phyloP scores from a whole-genome alignment of 2,888 invertebrate species.

The Campoplex nolae region DNA sequence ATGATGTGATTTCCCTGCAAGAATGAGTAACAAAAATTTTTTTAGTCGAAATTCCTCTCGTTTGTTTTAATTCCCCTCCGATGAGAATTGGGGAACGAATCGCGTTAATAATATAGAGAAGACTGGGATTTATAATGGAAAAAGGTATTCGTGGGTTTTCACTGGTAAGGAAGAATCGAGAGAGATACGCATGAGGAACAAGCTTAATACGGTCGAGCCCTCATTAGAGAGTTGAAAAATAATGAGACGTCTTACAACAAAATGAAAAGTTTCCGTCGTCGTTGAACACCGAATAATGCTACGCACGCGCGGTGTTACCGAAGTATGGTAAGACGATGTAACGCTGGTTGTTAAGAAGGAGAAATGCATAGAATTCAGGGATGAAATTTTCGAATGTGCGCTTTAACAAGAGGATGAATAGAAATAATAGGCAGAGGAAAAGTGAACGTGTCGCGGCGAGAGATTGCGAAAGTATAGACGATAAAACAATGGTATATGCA shows the following conservation, averaged over 20 bases:
- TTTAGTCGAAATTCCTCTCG: neutral
- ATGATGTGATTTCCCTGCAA: neutral
- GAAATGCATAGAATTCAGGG: conserved; percentile 43
- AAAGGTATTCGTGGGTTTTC: neutral
- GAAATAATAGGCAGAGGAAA: conserved; percentile 1
- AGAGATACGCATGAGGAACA: neutral
- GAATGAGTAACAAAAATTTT: neutral
- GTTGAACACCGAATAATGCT: conserved; percentile 5
- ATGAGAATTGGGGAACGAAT: no score
- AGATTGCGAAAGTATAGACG: conserved; percentile 28
- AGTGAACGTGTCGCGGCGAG: conserved; percentile 5
- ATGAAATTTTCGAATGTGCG: conserved; percentile 43
- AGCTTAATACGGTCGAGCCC: neutral
- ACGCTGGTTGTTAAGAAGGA: conserved; percentile 6
- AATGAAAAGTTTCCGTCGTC: conserved; percentile 10
- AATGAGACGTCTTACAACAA: conserved; percentile 46
- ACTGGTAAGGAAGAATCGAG: neutral
- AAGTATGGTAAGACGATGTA: neutral
- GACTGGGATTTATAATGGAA: neutral
- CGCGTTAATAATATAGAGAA: neutral
- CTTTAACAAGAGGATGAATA: conserved; percentile 38
- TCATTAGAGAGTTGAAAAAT: conserved; percentile 46
- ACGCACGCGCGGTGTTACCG: neutral
- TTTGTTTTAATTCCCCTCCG: no score
- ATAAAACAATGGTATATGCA: conserved; percentile 26